These are phyloP conservation scores for Lytechinus pictus DNA, from an alignment of 35 echinoderm and acorn worm genomes.

Conservation along the genomic window DNA sequence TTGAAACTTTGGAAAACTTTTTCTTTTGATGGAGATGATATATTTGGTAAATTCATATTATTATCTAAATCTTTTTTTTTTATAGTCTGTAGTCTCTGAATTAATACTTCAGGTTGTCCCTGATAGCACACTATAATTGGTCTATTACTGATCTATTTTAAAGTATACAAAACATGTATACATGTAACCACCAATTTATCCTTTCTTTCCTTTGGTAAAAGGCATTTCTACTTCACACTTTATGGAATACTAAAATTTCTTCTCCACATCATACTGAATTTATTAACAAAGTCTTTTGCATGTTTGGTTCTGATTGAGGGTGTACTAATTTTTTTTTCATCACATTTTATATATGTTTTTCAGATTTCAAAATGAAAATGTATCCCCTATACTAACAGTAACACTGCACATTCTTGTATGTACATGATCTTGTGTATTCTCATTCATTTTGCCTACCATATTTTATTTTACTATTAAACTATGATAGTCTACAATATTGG, in stretches of 20 bases:
- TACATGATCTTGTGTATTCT: background rate
- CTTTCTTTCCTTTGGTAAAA: background rate
- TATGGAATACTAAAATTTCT: background rate
- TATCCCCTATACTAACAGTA: background rate
- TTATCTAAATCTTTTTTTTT: background rate
- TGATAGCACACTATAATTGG: background rate
- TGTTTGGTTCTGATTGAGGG: background rate
- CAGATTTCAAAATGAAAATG: background rate
- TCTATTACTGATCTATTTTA: background rate
- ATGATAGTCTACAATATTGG: no score
- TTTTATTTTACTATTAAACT: no score
- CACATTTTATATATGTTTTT: background rate
- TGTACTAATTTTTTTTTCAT: background rate
- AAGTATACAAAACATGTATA: no score
- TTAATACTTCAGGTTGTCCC: background rate
- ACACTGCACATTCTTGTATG: background rate
- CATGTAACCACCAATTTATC: background rate
- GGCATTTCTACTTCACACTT: background rate
- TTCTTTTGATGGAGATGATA: constrained; percentile 30
- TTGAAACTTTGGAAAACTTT: constrained; percentile 27
- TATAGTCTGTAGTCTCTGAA: background rate
- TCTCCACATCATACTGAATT: background rate
- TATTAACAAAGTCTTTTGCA: background rate
- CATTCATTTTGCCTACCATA: no score
- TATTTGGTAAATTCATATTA: constrained; percentile 33